Evolutionary conservation across 2,113 vertebrate genomes (phyloP).

Genomic region (Sinocyclocheilus grahami): DNA sequence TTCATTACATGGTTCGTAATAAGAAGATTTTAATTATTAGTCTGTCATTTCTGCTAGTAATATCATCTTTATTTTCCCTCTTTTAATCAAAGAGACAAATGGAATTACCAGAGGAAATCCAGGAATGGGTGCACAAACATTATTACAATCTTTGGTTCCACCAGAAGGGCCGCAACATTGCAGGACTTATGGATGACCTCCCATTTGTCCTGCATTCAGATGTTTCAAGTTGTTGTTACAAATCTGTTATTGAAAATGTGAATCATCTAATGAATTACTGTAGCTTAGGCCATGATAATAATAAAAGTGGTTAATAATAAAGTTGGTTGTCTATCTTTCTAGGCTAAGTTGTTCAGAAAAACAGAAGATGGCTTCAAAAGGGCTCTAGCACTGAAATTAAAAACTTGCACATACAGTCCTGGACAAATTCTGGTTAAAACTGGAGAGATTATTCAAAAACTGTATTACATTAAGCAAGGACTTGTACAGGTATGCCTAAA

Average conservation of each 20-base stretch:
- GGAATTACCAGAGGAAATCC: constrained; percentile 45
- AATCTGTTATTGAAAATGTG: constrained; percentile 46
- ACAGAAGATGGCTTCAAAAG: constrained; percentile 39
- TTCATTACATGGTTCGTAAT: constrained; percentile 49
- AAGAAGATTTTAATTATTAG: background rate
- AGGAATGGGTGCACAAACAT: constrained; percentile 39
- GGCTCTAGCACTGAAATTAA: constrained; percentile 34
- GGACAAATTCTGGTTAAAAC: constrained; percentile 43
- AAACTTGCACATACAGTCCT: constrained; percentile 46
- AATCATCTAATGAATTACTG: background rate
- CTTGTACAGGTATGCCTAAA: constrained; percentile 43
- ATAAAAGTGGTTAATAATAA: background rate
- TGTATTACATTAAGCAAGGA: constrained; percentile 51
- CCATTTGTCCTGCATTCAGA: constrained; percentile 44
- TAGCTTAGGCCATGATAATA: background rate
- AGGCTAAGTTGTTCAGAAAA: constrained; percentile 38
- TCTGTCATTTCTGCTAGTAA: background rate
- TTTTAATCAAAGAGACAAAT: constrained; percentile 40
- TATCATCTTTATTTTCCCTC: background rate
- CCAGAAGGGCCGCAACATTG: constrained; percentile 35
- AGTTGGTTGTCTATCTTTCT: background rate
- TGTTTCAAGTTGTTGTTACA: constrained; percentile 26
- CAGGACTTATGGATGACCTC: constrained; percentile 45
- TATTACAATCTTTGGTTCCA: constrained; percentile 50
- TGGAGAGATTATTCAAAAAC: constrained; percentile 43